Evolutionary conservation across 1,140 invertebrate genomes (phyloP).

Genomic region (Euura lappo): DNA sequence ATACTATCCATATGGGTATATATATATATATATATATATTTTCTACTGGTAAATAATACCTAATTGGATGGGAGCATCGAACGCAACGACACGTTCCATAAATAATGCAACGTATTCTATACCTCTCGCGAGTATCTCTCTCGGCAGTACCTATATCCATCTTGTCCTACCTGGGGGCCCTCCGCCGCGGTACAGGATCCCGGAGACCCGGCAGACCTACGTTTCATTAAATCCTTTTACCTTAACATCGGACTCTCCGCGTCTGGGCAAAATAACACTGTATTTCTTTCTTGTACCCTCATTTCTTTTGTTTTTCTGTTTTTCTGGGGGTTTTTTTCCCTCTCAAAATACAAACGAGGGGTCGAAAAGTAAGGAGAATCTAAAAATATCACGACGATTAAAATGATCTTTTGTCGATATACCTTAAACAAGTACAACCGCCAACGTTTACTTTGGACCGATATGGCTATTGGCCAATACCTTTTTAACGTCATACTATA

Average conservation of each 20-base stretch:
- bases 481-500: neutral
- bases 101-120: constrained; percentile 1
- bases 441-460: neutral
- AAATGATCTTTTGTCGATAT: neutral
- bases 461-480: neutral
- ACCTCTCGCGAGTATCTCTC: neutral
- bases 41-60: neutral
- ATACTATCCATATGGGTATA: too few species aligned
- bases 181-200: too few species aligned
- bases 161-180: neutral
- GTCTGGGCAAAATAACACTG: too few species aligned
- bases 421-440: too few species aligned
- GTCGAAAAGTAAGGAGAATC: neutral
- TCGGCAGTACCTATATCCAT: neutral
- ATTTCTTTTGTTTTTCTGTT: too few species aligned
- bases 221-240: too few species aligned
- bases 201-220: too few species aligned
- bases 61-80: neutral
- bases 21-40: too few species aligned
- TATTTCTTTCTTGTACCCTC: too few species aligned
- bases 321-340: too few species aligned
- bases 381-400: neutral
- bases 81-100: constrained; percentile 4
- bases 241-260: too few species aligned
- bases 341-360: too few species aligned